Conservation (phyloP, 1,140 invertebrate genomes). For the Globodera ellingtonae region DNA sequence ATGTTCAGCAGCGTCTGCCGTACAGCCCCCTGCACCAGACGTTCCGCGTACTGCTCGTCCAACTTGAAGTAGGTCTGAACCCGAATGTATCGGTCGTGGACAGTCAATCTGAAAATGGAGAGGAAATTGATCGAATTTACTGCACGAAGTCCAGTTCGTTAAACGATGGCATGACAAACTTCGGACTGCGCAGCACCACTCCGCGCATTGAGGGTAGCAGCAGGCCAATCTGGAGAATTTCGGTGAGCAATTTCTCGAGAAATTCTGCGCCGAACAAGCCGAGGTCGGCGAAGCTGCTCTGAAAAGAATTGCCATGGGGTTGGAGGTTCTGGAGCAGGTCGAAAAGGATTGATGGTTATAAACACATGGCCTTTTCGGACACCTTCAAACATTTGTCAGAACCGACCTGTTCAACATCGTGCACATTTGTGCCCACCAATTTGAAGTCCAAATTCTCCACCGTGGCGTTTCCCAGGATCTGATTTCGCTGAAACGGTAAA, state of each 20-base stretch:
- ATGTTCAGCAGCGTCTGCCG: slow-evolving; percentile 58
- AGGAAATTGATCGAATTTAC: slow-evolving; percentile 1
- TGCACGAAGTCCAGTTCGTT: background rate
- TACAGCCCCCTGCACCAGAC: slow-evolving; percentile 63
- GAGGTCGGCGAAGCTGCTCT: slow-evolving; percentile 55
- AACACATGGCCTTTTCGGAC: too few species aligned
- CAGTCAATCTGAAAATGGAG: slow-evolving; percentile 49
- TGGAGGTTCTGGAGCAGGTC: background rate
- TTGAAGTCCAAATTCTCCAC: slow-evolving; percentile 64
- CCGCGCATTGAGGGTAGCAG: slow-evolving; percentile 62
- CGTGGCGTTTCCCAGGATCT: slow-evolving; percentile 47
- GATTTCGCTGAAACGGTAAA: slow-evolving; percentile 1
- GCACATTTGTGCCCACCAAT: slow-evolving; percentile 52
- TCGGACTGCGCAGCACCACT: slow-evolving; percentile 63
- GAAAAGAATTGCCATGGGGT: background rate
- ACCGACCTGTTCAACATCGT: slow-evolving; percentile 59
- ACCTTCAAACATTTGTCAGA: background rate
- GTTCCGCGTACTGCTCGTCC: slow-evolving; percentile 61
- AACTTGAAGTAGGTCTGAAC: slow-evolving; percentile 65
- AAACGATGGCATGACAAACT: slow-evolving; percentile 40
- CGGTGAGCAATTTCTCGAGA: slow-evolving; percentile 62
- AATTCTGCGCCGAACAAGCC: slow-evolving; percentile 64
- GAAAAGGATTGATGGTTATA: background rate
- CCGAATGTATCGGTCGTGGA: slow-evolving; percentile 61
- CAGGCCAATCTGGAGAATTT: slow-evolving; percentile 64